These are phyloP conservation scores for Hofmannophila pseudospretella DNA, from an alignment of 2,888 invertebrate genomes.

Conservation along the genomic window DNA sequence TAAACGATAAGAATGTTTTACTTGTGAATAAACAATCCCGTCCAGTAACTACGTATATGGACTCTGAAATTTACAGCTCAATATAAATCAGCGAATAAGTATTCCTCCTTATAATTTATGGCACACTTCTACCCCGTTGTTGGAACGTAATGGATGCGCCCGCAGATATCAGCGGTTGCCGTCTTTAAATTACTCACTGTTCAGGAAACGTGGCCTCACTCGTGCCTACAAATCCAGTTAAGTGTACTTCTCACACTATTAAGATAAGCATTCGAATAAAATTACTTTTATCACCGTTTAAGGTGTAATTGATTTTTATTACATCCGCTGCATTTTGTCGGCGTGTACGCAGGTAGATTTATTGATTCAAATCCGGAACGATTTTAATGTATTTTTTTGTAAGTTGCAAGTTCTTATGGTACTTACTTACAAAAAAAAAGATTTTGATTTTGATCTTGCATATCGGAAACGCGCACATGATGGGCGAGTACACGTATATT, in stretches of 20 bases:
- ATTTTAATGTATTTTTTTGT: background rate
- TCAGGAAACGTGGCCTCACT: conserved; percentile 61
- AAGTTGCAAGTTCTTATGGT: too few species aligned
- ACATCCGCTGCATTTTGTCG: conserved; percentile 26
- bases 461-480: too few species aligned
- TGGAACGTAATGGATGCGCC: conserved; percentile 67
- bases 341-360: conserved; percentile 7
- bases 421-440: too few species aligned
- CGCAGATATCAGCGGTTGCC: conserved; percentile 65
- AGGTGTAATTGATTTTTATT: conserved; percentile 64
- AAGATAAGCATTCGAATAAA: conserved; percentile 60
- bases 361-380: background rate
- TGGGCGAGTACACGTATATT: too few species aligned
- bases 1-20: too few species aligned
- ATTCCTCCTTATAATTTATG: conserved; percentile 66
- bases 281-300: conserved; percentile 41
- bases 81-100: conserved; percentile 69
- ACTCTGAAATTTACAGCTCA: conserved; percentile 50
- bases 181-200: conserved; percentile 51
- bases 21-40: background rate
- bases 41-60: conserved; percentile 4
- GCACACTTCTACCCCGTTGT: conserved; percentile 57
- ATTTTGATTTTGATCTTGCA: too few species aligned
- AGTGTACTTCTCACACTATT: conserved; percentile 63
- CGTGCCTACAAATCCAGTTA: conserved; percentile 65